Evolutionary conservation across 2,888 invertebrate species (phyloP), one percentile per base, ranked within the genome.

Genomic region (Napeogenes sylphis): DNA sequence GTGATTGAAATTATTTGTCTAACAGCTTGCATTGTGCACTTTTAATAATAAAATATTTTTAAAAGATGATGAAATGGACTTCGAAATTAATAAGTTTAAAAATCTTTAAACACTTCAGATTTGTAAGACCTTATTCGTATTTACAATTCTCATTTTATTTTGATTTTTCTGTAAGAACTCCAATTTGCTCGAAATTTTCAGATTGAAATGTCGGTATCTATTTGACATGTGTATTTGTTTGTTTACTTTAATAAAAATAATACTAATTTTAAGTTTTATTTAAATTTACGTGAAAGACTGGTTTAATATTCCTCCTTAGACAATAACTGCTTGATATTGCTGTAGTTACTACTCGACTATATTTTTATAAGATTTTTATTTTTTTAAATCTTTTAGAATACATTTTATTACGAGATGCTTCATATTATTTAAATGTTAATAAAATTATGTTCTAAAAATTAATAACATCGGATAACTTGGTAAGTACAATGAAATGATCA

Each of bases 221-320:
- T 73, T 76, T 77, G 82, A 82, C 79, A 75, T 79, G 71, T 85
- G 82, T 82, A 80, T 81, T 80, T 82, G 5, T 30, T 80, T 83
- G 81, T 83, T 87, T 79, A 79, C 71, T 76, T 76, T 74, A 85
- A 89, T 87, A 89, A 88, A 88, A 82, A 76, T 86, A 83, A 81
- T 82, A 77, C 80, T 82, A 77, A 81, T 76, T 78, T 73, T 84
- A 87, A 86, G 85, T 85, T 86, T 87, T 87, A 85, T 87, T 87
- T 87, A 80, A 84, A 84, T 82, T 82, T 71, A 73, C 75, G 68
- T 64, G 69, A 68, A 73, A 80, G 77, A 76, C 78, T 77, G 76
- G 72, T 67, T 62, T 4, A 12, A 51, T 42, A 42, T 51, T 30
- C 30, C 51, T 30, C 30, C 12, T 3, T 51, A 51, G 8, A 51